Conservation (phyloP, 2,113 vertebrate species). For the Ibidorhyncha struthersii region DNA sequence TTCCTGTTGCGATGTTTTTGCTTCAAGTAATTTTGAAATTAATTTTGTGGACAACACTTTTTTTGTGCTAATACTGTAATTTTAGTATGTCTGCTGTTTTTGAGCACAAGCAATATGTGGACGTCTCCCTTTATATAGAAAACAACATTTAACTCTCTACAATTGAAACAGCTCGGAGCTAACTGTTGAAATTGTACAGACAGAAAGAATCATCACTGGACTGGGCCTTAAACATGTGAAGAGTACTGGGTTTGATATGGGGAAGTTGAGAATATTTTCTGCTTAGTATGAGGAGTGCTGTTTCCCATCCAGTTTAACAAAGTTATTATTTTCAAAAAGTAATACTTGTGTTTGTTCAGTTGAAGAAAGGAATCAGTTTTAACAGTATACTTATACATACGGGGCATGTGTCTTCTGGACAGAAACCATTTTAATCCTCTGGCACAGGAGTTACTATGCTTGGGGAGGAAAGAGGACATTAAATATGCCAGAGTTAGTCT, state of each 20-base stretch:
- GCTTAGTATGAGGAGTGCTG: not conserved
- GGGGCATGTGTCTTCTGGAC: not conserved
- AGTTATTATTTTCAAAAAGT: not conserved
- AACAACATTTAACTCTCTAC: not conserved
- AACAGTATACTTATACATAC: not conserved
- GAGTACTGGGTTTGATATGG: not conserved
- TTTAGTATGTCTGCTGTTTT: not conserved
- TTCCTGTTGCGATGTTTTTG: accelerated
- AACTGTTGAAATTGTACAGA: not conserved
- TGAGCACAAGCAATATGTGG: not conserved
- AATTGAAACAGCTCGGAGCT: not conserved
- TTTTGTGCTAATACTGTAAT: not conserved
- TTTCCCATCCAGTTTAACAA: not conserved
- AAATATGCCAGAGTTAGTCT: not conserved
- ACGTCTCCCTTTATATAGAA: not conserved
- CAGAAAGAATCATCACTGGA: not conserved
- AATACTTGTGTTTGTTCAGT: not conserved
- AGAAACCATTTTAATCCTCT: not conserved
- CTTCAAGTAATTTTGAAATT: not conserved
- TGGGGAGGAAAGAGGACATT: not conserved
- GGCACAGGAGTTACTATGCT: not conserved
- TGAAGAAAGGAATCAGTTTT: not conserved
- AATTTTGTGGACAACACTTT: not conserved
- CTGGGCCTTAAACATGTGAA: not conserved
- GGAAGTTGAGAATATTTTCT: not conserved